Base-by-base conservation (phyloP, 2,797 vertebrate genomes). In the Poecilia gillii region DNA sequence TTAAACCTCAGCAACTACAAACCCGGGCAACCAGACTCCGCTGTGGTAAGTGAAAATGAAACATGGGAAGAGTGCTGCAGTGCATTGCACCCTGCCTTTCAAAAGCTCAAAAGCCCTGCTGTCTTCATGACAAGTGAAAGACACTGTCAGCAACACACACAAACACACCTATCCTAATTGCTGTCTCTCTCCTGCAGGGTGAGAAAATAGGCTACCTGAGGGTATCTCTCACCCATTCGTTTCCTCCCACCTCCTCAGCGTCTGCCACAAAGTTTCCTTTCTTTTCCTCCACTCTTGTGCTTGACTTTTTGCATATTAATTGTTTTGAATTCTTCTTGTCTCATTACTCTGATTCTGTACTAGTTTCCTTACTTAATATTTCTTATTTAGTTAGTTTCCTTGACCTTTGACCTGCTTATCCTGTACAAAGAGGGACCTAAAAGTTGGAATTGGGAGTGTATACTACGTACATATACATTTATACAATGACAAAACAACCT, bases 171-270 rank as follows among this genome's bases (percentile, higher is more conserved):
- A 79, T 81, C 85, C 88, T 94, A 91, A 92, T 92, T 92, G 91
- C 88, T 70, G 85, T 89, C 87, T 91, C 81, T 84, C 76, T 87
- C 92, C 92, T 85, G 86, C 90, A 81, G 89, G 88, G 89, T 86
- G 87, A 88, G 83, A 89, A 94, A 92, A 91, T 89, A 89, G 85
- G 84, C 86, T 84, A 89, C 90, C 90, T 87, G 84, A 90, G 90
- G 90, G 85, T 87, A 90, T 90, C 84, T 64, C 81, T 87, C 85
- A 64, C 79, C 73, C 75, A 71, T 85, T 86, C 59, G 4, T 53
- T 84, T 53, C 81, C 86, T 81, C 84, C 86, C 85, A 73, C 82
- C 59, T 82, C 72, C n/a, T 73, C 43, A 4, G 39, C 62, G 46
- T 43, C 66, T 59, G 70, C 74, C 59, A 57, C 62, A 78, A 51